These are phyloP conservation scores for Hoplias malabaricus DNA, from an alignment of 2,113 vertebrate species.

Conservation along the genomic window DNA sequence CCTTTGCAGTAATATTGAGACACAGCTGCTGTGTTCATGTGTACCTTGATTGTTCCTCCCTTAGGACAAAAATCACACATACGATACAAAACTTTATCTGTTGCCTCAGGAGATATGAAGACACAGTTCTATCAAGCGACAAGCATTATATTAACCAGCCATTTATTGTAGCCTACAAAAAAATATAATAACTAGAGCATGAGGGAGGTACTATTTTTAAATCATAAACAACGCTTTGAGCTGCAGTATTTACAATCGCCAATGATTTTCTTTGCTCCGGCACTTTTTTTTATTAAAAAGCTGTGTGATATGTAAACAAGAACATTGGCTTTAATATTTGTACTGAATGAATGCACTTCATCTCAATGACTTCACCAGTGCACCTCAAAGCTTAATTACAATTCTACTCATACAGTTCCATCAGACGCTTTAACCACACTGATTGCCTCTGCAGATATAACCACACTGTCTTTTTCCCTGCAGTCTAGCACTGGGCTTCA, in stretches of 20 bases:
- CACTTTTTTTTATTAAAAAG: neutral
- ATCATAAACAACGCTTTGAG: neutral
- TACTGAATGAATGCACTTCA: neutral
- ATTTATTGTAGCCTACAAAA: neutral
- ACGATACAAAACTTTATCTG: neutral
- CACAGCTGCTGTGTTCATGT: neutral
- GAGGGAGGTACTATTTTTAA: neutral
- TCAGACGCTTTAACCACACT: neutral
- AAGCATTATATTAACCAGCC: no score
- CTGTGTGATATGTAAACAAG: neutral
- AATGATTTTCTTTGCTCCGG: neutral
- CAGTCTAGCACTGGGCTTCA: constrained; percentile 10
- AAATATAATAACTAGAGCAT: neutral
- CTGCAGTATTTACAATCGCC: neutral
- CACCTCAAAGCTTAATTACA: constrained; percentile 7
- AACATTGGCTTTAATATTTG: neutral
- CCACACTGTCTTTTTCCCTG: constrained; percentile 1
- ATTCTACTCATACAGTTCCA: constrained; percentile 16
- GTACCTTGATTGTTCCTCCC: neutral
- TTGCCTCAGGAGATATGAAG: no score
- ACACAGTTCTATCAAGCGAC: no score
- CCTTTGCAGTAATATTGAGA: neutral
- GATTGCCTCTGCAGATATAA: constrained; percentile 13
- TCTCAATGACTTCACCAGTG: neutral
- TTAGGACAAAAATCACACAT: neutral